Base-by-base conservation (phyloP, 2,888 invertebrate genomes). In the Agonopterix subpropinquella region DNA sequence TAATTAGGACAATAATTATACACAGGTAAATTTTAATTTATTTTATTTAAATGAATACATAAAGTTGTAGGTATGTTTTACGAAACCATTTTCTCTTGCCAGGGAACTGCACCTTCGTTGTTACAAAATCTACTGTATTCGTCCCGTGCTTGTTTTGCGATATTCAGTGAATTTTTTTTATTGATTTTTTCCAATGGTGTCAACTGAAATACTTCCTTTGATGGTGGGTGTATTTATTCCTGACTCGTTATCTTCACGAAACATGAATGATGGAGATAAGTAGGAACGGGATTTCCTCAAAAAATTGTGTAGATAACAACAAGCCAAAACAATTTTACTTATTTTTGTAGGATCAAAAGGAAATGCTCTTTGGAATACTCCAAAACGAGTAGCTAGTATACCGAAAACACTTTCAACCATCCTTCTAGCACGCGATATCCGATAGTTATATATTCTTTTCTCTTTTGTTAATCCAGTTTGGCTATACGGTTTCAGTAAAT, bases 51-150 rank as follows among this genome's bases (percentile, higher is more conserved):
- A 36, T 36, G 8, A 10, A 36, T 36, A 36, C 8, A 10, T 10
- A 9, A 10, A 36, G 36, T 36, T 36, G 36, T 10, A 36, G 36
- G 10, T 10, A 10, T 13, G 13, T 13, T 13, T 13, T 13, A 13
- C 13, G 13, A 13, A 13, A 13, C 13, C 13, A 13, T 13, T 13
- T 56, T 36, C 11, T 41, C 15, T 48, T 60, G 57, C 57, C 59
- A 61, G 37, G 48, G 35, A 8, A 59, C 56, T 44, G 54, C 43
- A 18, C 56, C 56, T 36, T 53, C 49, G 45, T 52, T 52, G 10
- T 54, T 55, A 53, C 59, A 59, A 51, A 56, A 58, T 41, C 48
- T 36, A 8, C 56, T 51, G 46, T 56, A 56, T 45, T 48, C 48
- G 41, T 57, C 47, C 39, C 53, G 51, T 41, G 42, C 36, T 11